A percentile compares a stretch with the other conserved stretches of the same genome.
These are phyloP conservation scores for Drosophila leontia DNA, from an alignment of 1,140 invertebrate genomes.

Conservation along the genomic window DNA sequence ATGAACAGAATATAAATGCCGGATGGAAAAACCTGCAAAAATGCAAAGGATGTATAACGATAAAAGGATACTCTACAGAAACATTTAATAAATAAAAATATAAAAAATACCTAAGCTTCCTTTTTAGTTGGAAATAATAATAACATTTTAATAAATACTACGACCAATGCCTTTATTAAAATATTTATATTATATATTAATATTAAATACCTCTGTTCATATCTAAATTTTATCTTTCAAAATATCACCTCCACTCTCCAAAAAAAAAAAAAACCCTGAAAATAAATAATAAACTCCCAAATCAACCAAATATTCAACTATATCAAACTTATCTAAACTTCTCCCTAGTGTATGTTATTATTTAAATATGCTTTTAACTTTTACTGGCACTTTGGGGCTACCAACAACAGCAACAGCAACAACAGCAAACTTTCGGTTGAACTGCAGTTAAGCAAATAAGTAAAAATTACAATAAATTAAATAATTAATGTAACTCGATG, in stretches of 20 bases:
- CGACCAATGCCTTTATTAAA: not conserved
- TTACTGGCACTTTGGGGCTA: constrained; percentile 43
- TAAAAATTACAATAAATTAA: constrained; percentile 56
- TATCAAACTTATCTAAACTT: constrained; percentile 7
- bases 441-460: constrained; percentile 44
- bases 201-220: not conserved
- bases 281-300: not conserved
- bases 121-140: not conserved
- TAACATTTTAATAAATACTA: not conserved
- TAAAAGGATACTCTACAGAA: not conserved
- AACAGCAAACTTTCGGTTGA: constrained; percentile 26
- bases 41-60: not conserved
- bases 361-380: constrained; percentile 60
- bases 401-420: constrained; percentile 11
- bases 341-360: constrained; percentile 18
- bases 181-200: too few species aligned
- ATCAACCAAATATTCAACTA: not conserved
- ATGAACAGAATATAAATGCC: constrained; percentile 27
- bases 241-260: too few species aligned
- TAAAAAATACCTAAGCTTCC: not conserved
- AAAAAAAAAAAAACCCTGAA: not conserved
- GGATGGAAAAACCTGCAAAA: not conserved
- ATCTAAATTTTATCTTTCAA: not conserved
- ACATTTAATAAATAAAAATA: not conserved
- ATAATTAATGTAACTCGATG: constrained; percentile 55